phyloP scores from a whole-genome alignment of 2,113 vertebrate genomes.

The Cnemophilus loriae region DNA sequence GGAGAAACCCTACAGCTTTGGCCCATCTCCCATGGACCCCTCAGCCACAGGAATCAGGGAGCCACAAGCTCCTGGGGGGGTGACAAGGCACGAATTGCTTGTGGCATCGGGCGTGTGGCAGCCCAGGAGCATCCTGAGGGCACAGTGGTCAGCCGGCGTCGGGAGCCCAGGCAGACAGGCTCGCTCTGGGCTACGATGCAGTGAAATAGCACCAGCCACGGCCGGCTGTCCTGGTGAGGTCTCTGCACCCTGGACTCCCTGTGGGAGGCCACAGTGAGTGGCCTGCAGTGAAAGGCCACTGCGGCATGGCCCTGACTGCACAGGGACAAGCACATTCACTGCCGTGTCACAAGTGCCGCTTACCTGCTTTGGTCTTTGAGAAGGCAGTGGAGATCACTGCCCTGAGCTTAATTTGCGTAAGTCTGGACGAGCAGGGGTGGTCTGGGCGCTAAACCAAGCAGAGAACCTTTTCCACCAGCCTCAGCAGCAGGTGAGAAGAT shows the following conservation, averaged over 20 bases:
- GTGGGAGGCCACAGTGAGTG: background rate
- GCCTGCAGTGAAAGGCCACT: background rate
- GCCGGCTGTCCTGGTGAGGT: background rate
- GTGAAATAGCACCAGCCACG: background rate
- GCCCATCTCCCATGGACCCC: background rate
- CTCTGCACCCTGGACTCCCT: background rate
- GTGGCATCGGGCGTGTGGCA: rapidly evolving
- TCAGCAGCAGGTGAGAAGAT: background rate
- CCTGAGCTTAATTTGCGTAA: background rate
- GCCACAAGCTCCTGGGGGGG: background rate
- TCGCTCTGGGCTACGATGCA: rapidly evolving
- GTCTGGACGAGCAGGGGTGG: background rate
- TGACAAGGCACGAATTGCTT: rapidly evolving
- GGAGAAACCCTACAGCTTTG: background rate
- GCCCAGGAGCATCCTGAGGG: background rate
- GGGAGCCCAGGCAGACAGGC: background rate
- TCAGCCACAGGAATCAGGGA: background rate
- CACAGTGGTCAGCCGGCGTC: rapidly evolving
- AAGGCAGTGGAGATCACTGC: background rate
- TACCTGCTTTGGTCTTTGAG: background rate
- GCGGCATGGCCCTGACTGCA: background rate
- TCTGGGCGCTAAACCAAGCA: background rate
- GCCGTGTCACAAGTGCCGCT: background rate
- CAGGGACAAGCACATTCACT: background rate
- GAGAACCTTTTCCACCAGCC: background rate